Base-by-base conservation (phyloP, 2,888 invertebrate genomes). In the Sinhomidia bicolor region DNA sequence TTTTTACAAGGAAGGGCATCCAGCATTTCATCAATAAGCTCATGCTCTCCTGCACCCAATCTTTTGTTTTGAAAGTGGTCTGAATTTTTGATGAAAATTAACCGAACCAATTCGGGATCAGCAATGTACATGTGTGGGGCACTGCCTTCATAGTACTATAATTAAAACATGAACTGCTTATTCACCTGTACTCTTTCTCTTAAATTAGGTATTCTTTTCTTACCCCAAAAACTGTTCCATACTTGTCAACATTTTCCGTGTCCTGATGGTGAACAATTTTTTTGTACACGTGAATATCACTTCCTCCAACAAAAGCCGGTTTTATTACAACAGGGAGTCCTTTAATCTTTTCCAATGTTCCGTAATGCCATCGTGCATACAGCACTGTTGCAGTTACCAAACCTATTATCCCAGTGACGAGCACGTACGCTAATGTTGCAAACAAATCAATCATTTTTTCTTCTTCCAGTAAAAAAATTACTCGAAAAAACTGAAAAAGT, bases 221-320 rank as follows among this genome's bases (percentile, higher is more conserved):
- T 89, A 90, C 90, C 83, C 90, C 90, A 85, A 36, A 91, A 65
- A 91, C 57, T 26, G 84, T 80, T 23, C 90, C 90, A 85, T 89
- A 88, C 47, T 91, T 90, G 26, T 83, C 79, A 3, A 76, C 87
- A 68, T 87, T 83, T 5, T 80, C 68, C 1, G 36, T 78, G n/a
- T 91, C 90, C 41, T 89, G 82, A 0, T 90, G 88, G 62, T 89
- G 89, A 3, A 83, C 68, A 29, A 91, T 60, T 26, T 81, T 85
- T 51, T 88, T 90, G 54, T 91, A 82, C 17, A 90, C 54, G 36
- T 47, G 23, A 12, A 83, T 36, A 65, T 89, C 87, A 85, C 90
- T 91, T 12, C 90, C 90, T 1, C 90, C 84, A 23, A 91, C 14
- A 47, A 91, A 89, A 41, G 68, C 44, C 3, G 91, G 91, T 47